These are phyloP conservation scores for Exephanes ischioxanthus DNA, from an alignment of 2,888 invertebrate genomes.

Conservation along the genomic window DNA sequence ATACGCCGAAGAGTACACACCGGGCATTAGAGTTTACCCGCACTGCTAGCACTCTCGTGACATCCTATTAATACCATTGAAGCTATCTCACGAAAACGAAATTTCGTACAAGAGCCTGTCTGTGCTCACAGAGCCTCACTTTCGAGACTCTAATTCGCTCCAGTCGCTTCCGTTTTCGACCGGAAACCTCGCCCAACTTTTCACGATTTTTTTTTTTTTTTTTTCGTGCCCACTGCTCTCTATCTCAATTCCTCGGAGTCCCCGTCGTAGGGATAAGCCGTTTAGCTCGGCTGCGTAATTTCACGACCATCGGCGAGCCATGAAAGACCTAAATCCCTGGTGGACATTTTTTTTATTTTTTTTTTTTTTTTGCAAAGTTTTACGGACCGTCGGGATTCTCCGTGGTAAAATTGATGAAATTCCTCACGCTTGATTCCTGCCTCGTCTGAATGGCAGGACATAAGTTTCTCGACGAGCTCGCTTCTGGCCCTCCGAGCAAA, in stretches of 20 bases:
- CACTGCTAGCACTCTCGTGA: conserved; percentile 38
- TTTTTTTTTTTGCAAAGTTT: conserved; percentile 29
- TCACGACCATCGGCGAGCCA: conserved; percentile 20
- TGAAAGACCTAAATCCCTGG: conserved; percentile 9
- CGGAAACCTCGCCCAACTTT: conserved; percentile 48
- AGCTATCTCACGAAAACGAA: conserved; percentile 41
- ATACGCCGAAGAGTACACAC: conserved; percentile 54
- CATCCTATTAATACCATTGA: conserved; percentile 60
- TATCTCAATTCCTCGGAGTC: conserved; percentile 3
- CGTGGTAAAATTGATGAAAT: conserved; percentile 59
- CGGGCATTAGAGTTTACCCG: conserved; percentile 54
- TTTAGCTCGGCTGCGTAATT: conserved; percentile 42
- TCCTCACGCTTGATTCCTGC: conserved; percentile 41
- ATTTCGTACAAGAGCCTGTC: not conserved
- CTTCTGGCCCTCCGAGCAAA: conserved; percentile 12
- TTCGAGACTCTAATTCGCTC: conserved; percentile 44
- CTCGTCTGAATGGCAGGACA: conserved; percentile 5
- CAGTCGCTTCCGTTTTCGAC: conserved; percentile 31
- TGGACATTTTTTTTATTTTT: not conserved
- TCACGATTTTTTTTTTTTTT: not conserved
- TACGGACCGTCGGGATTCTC: conserved; percentile 4
- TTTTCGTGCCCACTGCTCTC: not conserved
- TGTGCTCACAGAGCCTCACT: conserved; percentile 22
- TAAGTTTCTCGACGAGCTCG: not conserved
- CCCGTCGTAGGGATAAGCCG: conserved; percentile 31